A percentile compares a stretch with the other conserved stretches of the same genome.
phyloP scores from a whole-genome alignment of 2,888 invertebrate genomes.

The Dastarcus helophoroides region DNA sequence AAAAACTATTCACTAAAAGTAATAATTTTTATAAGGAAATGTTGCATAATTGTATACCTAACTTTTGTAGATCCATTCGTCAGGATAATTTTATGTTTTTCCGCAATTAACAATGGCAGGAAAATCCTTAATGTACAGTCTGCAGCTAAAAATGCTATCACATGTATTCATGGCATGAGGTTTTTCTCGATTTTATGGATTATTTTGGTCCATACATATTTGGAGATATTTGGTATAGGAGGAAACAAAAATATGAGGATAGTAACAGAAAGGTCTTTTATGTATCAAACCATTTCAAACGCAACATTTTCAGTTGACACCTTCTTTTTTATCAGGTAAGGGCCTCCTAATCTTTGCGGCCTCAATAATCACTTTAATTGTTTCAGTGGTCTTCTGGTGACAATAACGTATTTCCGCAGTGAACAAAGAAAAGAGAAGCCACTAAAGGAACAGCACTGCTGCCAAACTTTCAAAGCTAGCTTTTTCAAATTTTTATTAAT shows the following conservation, averaged over 20 bases:
- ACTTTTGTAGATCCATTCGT: constrained; percentile 43
- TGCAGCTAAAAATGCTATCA: constrained; percentile 53
- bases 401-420: constrained; percentile 57
- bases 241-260: constrained; percentile 61
- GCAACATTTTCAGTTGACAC: constrained; percentile 79
- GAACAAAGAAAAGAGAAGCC: constrained; percentile 42
- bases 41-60: neutral
- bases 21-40: too few species aligned
- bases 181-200: constrained; percentile 74
- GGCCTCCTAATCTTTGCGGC: neutral
- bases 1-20: constrained; percentile 9
- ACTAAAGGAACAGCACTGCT: constrained; percentile 24
- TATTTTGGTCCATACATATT: constrained; percentile 73
- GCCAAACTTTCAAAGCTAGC: constrained; percentile 38
- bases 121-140: constrained; percentile 61
- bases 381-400: constrained; percentile 60
- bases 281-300: constrained; percentile 75
- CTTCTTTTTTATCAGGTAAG: constrained; percentile 74
- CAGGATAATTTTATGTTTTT: constrained; percentile 60
- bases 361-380: constrained; percentile 1
- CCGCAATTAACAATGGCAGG: constrained; percentile 60
- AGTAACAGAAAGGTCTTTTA: constrained; percentile 61
- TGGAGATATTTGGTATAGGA: constrained; percentile 68
- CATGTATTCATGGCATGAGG: constrained; percentile 66
- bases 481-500: constrained; percentile 37